Base-by-base conservation (phyloP, 2,888 invertebrate genomes). In the Psylliodes chrysocephalus region DNA sequence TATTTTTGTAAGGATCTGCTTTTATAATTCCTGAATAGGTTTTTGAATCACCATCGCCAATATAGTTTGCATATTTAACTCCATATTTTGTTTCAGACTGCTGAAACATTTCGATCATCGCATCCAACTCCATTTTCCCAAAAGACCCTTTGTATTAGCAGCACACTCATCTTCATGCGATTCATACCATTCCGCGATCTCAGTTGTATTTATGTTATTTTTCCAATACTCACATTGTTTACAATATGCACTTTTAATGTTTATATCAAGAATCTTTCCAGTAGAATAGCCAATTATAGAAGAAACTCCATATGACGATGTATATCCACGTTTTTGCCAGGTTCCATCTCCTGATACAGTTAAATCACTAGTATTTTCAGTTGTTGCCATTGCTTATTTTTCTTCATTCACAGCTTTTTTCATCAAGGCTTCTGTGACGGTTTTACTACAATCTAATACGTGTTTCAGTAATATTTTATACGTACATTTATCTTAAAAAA, bases 81-180 rank as follows among this genome's bases (percentile, higher is more conserved):
- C 59, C 66, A 52, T 47, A 60, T 52, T 52, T 61, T 38, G 53
- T 51, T 15, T 52, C 19, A 12, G 70, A 70, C 10, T 62, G 49
- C 25, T 56, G 8, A 57, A 72, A 69, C 67, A 73, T 72, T 60
- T 69, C 67, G 10, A 62, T 35, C 7, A 72, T 46, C 30, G 57
- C 60, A 46, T 64, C 67, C 10, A 72, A 64, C 59, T 73, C 71
- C 71, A 73, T 72, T 63, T 71, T 73, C 19, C 71, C 70, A 17
- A 70, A 40, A 51, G 40, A 18, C n/a, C 28, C 8, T 28, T 28
- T 8, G 28, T 28, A 28, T 28, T 6, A 28, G 28, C 8, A 28
- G 28, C 10, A 42, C 42, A 42, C 14, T 6, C 42, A 42, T 42
- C 42, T 42, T 42, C 15, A 18, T 42, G 42, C 4, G 14, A 14